Base-by-base conservation (phyloP, 1,140 invertebrate species). In the Drosophila pruinosa region DNA sequence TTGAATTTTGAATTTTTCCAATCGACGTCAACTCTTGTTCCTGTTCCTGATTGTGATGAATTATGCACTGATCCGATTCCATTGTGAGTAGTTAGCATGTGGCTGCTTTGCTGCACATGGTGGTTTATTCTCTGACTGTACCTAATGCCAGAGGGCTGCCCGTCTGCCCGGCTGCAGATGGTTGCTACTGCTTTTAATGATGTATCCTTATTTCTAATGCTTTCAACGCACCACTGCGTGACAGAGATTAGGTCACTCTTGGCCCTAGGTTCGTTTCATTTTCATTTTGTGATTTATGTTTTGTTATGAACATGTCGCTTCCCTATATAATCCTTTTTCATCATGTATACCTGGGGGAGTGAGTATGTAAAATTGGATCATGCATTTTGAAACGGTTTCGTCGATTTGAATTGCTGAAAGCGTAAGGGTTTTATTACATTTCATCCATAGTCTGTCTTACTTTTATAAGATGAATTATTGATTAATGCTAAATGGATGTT, bases 21-120 rank as follows among this genome's bases (percentile, higher is more conserved):
- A 39, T 17, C 47, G 45, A 70, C 85, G 75, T 79, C 75, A 64
- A 79, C 72, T 83, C 83, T 72, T 56, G 80, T 86, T 86, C 59
- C 81, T 85, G 76, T 57, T 86, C 72, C 77, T 85, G 81, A 86
- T 86, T 85, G 85, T 85, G 80, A 85, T 85, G 80, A 85, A 85
- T 85, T 85, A 85, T 85, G 81, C 81, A 85, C 81, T 19, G 41
- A 38, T 43, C 21, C 67, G 22, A 63, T 63, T 63, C 67, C 31
- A 63, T 63, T 63, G 64, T 70, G 67, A 47, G 19, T 41, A 45
- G 65, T 12, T n/a, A 28, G 36, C 57, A 28, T 36, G 50, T 45
- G 71, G 43, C 19, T 24, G 34, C 8, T 8, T 8, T 57, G 56
- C 38, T 41, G 36, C 36, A 21, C 53, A 8, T 63, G 75, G 61